Evolutionary conservation across 1,140 invertebrate species (phyloP).

Genomic region (Leguminivora glycinivorella): DNA sequence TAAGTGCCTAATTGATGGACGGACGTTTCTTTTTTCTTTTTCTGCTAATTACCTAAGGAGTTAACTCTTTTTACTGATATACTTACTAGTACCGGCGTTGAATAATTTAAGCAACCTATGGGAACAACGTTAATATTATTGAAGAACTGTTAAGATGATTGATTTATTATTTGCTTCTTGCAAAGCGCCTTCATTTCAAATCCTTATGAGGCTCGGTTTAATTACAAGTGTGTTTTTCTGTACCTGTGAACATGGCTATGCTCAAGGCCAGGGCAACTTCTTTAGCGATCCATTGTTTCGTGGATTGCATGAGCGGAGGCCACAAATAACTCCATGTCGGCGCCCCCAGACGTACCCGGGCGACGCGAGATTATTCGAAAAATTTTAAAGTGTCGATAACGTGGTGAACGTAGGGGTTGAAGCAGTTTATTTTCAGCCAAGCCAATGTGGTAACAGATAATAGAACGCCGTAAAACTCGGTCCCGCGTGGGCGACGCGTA

Average conservation of each 20-base stretch:
- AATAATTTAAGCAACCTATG: too few relatives aligned
- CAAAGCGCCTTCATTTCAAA: background rate
- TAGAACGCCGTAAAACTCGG: conserved; percentile 59
- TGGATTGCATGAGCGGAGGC: background rate
- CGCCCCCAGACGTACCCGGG: background rate
- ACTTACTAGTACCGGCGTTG: too few relatives aligned
- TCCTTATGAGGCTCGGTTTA: background rate
- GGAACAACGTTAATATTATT: too few relatives aligned
- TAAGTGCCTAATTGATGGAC: too few relatives aligned
- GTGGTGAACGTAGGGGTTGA: conserved; percentile 39
- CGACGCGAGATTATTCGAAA: conserved; percentile 31
- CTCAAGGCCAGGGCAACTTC: conserved; percentile 12
- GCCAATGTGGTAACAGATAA: conserved; percentile 63
- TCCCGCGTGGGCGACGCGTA: conserved; percentile 59
- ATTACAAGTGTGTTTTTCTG: conserved; percentile 1
- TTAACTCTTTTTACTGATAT: too few relatives aligned
- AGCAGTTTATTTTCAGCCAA: conserved; percentile 64
- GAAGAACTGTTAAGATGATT: background rate
- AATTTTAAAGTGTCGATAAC: conserved; percentile 38
- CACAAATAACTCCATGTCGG: conserved; percentile 20
- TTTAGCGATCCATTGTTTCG: conserved; percentile 15
- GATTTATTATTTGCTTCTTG: background rate
- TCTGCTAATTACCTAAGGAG: too few relatives aligned
- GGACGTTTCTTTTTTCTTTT: too few relatives aligned
- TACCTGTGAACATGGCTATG: background rate